These are phyloP conservation scores for Amphiprion percula DNA, from an alignment of 2,113 vertebrate genomes.

Conservation along the genomic window DNA sequence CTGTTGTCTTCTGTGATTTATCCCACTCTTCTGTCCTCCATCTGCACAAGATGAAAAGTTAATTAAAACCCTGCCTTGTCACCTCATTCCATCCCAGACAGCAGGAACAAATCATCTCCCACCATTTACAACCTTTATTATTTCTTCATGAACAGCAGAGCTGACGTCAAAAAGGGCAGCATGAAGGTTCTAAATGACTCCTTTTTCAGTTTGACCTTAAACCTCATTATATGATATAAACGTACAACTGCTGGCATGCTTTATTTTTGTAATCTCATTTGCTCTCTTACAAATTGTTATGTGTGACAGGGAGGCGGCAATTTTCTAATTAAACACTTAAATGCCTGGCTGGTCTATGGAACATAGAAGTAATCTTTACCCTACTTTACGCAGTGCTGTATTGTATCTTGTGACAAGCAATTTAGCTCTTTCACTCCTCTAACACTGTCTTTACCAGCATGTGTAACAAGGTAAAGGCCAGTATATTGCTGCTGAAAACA, in stretches of 20 bases:
- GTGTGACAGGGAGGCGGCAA: conserved; percentile 18
- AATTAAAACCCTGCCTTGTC: conserved; percentile 77
- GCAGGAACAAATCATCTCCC: conserved; percentile 72
- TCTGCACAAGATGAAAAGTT: conserved; percentile 71
- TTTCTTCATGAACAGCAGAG: conserved; percentile 61
- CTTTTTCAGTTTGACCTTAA: conserved; percentile 21
- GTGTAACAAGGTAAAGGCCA: conserved; percentile 9
- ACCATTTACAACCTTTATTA: conserved; percentile 68
- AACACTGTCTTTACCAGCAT: conserved; percentile 10
- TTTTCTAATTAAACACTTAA: conserved; percentile 12
- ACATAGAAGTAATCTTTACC: neutral
- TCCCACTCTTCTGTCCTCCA: conserved; percentile 62
- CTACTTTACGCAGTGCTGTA: neutral
- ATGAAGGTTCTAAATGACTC: neutral
- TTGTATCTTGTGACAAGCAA: neutral
- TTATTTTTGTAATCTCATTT: conserved; percentile 15
- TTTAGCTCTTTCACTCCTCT: conserved; percentile 19
- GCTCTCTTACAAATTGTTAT: conserved; percentile 31
- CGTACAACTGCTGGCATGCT: conserved; percentile 3
- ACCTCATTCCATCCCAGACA: conserved; percentile 66
- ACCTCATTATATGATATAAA: conserved; percentile 27
- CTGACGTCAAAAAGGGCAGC: conserved; percentile 37
- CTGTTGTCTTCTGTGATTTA: conserved; percentile 80
- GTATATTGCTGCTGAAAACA: conserved; percentile 7
- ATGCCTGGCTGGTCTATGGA: neutral